Evolutionary conservation across 2,113 vertebrate species (phyloP).

Genomic region (Hyperopisus bebe): DNA sequence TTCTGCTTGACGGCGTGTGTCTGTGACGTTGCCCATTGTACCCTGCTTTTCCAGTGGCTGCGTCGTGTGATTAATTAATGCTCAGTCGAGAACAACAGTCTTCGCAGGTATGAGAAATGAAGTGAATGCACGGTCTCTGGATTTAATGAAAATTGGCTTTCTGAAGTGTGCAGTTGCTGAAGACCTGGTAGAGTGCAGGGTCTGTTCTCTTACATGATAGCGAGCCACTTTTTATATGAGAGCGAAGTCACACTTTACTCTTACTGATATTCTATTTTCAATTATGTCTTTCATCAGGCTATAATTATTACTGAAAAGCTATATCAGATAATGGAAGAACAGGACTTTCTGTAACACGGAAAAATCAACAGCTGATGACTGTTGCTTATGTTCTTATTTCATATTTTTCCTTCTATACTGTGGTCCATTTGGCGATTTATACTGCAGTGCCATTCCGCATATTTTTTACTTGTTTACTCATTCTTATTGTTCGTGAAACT

Average conservation of each 20-base stretch:
- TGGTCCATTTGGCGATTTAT: background rate
- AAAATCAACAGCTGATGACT: background rate
- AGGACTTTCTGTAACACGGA: background rate
- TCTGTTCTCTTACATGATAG: background rate
- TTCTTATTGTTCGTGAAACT: background rate
- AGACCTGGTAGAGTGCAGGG: background rate
- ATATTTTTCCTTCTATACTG: background rate
- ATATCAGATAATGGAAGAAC: background rate
- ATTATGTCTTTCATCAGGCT: background rate
- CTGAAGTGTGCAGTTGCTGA: background rate
- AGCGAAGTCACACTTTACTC: background rate
- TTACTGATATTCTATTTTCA: background rate
- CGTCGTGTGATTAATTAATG: background rate
- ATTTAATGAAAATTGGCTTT: background rate
- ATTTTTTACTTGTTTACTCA: background rate
- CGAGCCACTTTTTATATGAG: background rate
- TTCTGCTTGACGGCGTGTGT: background rate
- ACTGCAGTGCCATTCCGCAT: background rate
- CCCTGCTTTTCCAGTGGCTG: background rate
- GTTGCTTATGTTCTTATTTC: background rate
- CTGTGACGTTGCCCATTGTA: background rate
- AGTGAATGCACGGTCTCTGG: background rate
- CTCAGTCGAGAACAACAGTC: background rate
- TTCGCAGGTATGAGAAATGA: background rate
- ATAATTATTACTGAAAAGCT: background rate